Evolutionary conservation across 2,797 vertebrate species (phyloP), one percentile per base, ranked within the genome.

Genomic region (Hippoglossus hippoglossus): DNA sequence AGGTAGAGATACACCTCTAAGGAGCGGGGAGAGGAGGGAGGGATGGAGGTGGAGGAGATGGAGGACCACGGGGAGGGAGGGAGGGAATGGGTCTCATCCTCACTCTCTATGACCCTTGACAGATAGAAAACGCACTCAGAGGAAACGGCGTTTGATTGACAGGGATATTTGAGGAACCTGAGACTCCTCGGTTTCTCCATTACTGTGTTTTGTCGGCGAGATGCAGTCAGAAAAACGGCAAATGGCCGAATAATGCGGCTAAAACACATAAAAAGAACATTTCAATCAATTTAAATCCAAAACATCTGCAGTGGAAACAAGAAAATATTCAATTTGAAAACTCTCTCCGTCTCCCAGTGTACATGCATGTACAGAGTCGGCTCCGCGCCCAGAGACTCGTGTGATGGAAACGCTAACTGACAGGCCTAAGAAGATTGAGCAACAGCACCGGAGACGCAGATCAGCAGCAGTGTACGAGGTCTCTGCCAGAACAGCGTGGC

Each of bases 101-200:
- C 92, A 91, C 91, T 91, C 87, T 91, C 91, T 87, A 85, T 95
- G 94, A 94, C 94, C 93, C 93, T 94, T 94, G 91, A 94, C 93
- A 93, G 93, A 94, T 94, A 93, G 93, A 94, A 94, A 94, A 94
- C 80, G 89, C 92, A 94, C 91, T 94, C 90, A 92, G 90, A 94
- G 91, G 92, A 94, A 93, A 93, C 91, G 78, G 85, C 52, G 75
- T 86, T 92, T 92, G 92, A 93, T 91, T 92, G 92, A 93, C 91
- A 91, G 91, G 86, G 86, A 92, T 91, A 89, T 90, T 90, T 91
- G 85, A 82, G 84, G 86, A 88, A 82, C 75, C 88, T 57, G 74
- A 81, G 85, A 82, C 80, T 80, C 77, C 82, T 73, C 41, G 72
- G 71, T 80, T 86, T 75, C 84, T 80, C 73, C 65, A 80, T 81